Conservation (phyloP, 2,113 vertebrate genomes). For the Misgurnus anguillicaudatus region DNA sequence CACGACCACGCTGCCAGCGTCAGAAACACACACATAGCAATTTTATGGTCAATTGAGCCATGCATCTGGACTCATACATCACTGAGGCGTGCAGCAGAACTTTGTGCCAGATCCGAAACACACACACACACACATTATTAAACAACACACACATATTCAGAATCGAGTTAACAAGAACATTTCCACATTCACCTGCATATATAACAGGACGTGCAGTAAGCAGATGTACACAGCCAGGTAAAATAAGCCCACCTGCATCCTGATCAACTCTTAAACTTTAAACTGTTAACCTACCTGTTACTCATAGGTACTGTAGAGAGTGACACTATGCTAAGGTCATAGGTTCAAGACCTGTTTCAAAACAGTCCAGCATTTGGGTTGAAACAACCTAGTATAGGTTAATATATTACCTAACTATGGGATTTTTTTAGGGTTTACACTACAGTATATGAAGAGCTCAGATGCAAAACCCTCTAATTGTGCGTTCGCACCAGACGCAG, state of each 20-base stretch:
- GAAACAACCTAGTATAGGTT: no score
- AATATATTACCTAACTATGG: no score
- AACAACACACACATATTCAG: conserved; percentile 59
- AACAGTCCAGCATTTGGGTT: no score
- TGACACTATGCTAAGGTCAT: no score
- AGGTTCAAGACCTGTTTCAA: no score
- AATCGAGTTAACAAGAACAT: conserved; percentile 19
- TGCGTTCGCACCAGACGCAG: no score
- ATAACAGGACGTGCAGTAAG: neutral
- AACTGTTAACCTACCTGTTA: no score
- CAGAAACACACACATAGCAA: conserved; percentile 85
- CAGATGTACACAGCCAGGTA: conserved; percentile 7
- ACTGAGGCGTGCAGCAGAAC: conserved; percentile 74
- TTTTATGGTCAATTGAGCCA: conserved; percentile 97
- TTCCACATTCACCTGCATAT: neutral
- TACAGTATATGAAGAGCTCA: no score
- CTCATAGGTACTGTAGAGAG: no score
- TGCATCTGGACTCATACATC: conserved; percentile 93
- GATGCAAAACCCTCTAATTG: no score
- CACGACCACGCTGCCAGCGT: conserved; percentile 76
- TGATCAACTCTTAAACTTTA: neutral
- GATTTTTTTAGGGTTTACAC: no score
- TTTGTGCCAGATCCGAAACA: conserved; percentile 77
- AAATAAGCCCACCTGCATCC: conserved; percentile 20
- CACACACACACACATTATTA: conserved; percentile 57